Percentiles rank a stretch among this genome's conserved stretches.
Conservation (phyloP, 64 coral and sea anemone genomes). For the Anthopleura sola region DNA sequence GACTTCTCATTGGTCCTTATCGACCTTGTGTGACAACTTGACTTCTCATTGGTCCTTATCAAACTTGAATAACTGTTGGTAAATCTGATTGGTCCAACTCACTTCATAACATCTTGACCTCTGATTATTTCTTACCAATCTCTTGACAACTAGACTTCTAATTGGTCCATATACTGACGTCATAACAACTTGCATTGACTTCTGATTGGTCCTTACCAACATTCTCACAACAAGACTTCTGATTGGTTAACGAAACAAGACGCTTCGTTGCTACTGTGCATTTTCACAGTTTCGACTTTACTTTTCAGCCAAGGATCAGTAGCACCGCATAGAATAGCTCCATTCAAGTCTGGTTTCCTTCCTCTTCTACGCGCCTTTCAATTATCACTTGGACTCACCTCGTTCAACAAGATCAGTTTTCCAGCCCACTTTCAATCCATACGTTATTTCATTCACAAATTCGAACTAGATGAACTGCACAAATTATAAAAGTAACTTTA, state of each 20-base stretch:
- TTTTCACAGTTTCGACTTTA: conserved; percentile 21
- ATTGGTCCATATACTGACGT: background rate
- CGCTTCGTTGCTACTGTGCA: background rate
- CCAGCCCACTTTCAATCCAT: background rate
- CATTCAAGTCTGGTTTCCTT: background rate
- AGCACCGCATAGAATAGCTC: background rate
- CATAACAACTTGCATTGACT: too few species aligned
- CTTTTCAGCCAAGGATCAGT: conserved; percentile 36
- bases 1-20: background rate
- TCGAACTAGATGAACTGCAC: background rate
- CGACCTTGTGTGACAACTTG: background rate
- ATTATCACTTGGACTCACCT: background rate
- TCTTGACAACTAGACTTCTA: background rate
- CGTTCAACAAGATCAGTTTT: background rate
- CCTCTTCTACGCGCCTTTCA: background rate
- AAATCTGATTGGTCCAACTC: background rate
- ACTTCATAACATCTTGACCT: background rate
- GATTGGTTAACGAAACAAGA: background rate
- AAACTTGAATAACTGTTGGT: background rate
- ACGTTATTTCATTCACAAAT: background rate
- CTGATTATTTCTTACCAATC: background rate
- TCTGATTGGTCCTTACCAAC: too few species aligned
- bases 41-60: background rate
- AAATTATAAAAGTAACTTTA: background rate
- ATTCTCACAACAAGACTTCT: background rate